These are phyloP conservation scores for Stegophylla sp. DNA, from an alignment of 2,888 invertebrate species.

Conservation along the genomic window DNA sequence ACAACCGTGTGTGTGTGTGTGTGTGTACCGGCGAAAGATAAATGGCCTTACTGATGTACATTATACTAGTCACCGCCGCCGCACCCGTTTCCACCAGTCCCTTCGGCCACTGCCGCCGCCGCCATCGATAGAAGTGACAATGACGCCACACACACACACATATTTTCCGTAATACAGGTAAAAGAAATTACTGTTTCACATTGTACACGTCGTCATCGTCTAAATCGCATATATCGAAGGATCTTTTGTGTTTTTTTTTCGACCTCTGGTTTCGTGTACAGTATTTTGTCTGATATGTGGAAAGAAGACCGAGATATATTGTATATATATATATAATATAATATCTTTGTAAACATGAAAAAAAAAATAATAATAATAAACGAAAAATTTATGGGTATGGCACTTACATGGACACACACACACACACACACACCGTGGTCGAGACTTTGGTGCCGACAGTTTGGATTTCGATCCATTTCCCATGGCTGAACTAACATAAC, in stretches of 20 bases:
- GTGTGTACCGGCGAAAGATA: constrained; percentile 4
- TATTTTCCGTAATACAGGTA: constrained; percentile 13
- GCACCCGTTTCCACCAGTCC: constrained; percentile 34
- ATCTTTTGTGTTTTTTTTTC: constrained; percentile 21
- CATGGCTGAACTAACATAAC: background rate
- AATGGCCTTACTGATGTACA: background rate
- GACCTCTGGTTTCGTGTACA: constrained; percentile 5
- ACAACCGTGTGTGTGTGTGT: too few species aligned
- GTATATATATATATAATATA: too few species aligned
- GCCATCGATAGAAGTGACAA: constrained; percentile 28
- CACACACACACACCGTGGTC: background rate
- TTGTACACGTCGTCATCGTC: background rate
- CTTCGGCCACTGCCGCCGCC: constrained; percentile 1
- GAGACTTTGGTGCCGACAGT: background rate
- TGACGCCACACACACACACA: constrained; percentile 13
- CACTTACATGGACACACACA: background rate
- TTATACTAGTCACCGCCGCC: constrained; percentile 12
- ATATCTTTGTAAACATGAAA: constrained; percentile 35
- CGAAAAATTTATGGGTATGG: constrained; percentile 26
- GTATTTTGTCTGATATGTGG: constrained; percentile 11
- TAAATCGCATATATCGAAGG: background rate
- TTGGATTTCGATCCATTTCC: background rate
- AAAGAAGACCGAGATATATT: background rate
- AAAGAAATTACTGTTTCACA: constrained; percentile 36
- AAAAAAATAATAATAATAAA: background rate